phyloP scores from a whole-genome alignment of 2,888 invertebrate genomes.

The Pinctada fucata region DNA sequence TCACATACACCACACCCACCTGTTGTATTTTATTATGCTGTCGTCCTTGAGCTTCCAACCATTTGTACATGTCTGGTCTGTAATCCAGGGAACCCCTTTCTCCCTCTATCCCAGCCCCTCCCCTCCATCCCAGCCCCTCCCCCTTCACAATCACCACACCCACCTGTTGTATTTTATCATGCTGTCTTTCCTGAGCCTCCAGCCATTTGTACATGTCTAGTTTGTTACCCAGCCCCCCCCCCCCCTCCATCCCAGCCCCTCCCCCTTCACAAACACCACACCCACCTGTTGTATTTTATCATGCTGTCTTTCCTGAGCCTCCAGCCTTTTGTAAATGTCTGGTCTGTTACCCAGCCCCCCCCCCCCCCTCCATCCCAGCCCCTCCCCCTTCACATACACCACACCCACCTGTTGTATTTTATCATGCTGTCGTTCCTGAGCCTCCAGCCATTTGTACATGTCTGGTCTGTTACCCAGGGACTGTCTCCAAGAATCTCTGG shows the following conservation, averaged over 20 bases:
- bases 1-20: too few species aligned
- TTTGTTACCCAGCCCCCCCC: conserved; percentile 88
- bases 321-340: conserved; percentile 83
- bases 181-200: conserved; percentile 81
- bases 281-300: conserved; percentile 52
- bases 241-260: conserved; percentile 69
- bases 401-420: conserved; percentile 48
- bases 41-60: conserved; percentile 85
- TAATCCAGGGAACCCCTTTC: conserved; percentile 91
- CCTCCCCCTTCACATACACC: neutral
- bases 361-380: neutral
- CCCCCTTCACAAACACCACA: too few species aligned
- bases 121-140: too few species aligned
- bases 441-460: conserved; percentile 85
- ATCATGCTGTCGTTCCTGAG: conserved; percentile 76
- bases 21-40: conserved; percentile 58
- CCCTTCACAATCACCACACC: too few species aligned
- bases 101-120: conserved; percentile 82
- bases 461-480: conserved; percentile 87
- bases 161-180: conserved; percentile 56
- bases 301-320: conserved; percentile 80
- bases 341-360: conserved; percentile 84
- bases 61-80: conserved; percentile 80
- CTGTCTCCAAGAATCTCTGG: conserved; percentile 83
- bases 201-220: conserved; percentile 83